Evolutionary conservation across 2,888 invertebrate species (phyloP).

Genomic region (Callyntrura guangdongensis): DNA sequence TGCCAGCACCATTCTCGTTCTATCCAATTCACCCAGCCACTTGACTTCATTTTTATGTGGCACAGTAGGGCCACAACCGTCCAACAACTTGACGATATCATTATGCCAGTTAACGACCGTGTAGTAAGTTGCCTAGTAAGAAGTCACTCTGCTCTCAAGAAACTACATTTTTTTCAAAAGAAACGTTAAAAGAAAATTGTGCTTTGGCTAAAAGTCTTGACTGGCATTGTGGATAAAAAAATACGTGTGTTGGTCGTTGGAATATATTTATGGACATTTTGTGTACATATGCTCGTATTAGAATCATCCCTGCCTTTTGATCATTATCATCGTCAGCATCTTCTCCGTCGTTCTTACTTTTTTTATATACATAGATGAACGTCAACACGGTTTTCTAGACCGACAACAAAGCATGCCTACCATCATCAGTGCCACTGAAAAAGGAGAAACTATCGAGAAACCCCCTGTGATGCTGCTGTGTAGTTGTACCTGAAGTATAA

Average conservation of each 20-base stretch:
- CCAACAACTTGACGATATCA: constrained; percentile 21
- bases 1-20: constrained; percentile 11
- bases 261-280: background rate
- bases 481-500: no score
- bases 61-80: background rate
- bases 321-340: background rate
- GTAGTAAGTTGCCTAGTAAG: background rate
- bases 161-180: constrained; percentile 25
- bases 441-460: no score
- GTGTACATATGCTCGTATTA: constrained; percentile 33
- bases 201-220: no score
- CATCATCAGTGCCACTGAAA: no score
- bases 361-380: background rate
- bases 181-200: constrained; percentile 27
- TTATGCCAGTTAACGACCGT: constrained; percentile 55
- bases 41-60: constrained; percentile 6
- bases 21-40: background rate
- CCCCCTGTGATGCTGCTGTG: no score
- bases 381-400: background rate
- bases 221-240: no score
- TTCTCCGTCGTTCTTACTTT: constrained; percentile 26
- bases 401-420: background rate
- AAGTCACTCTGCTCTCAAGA: background rate
- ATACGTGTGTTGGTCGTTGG: constrained; percentile 2
- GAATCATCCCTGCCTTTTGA: constrained; percentile 36